Evolutionary conservation across 2,113 vertebrate species (phyloP).

Genomic region (Leptobrachium ailaonicum): DNA sequence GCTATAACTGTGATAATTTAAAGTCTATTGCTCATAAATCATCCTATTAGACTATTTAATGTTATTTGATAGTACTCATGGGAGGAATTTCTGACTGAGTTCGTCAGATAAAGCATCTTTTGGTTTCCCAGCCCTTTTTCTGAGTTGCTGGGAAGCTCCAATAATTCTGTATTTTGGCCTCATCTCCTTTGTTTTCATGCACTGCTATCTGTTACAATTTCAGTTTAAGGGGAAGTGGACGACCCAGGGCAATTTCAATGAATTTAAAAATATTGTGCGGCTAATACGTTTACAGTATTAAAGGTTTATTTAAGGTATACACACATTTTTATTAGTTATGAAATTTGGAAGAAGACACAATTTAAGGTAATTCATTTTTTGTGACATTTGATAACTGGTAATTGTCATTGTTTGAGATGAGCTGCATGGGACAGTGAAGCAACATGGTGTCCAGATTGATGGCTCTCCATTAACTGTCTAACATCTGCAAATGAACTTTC

Average conservation of each 20-base stretch:
- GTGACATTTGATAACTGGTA: no score
- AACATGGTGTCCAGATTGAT: no score
- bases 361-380: no score
- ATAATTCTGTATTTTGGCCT: neutral
- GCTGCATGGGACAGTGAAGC: no score
- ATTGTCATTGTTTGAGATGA: no score
- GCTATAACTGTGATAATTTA: neutral
- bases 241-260: neutral
- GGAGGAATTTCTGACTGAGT: neutral
- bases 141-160: neutral
- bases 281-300: neutral
- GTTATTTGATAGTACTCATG: neutral
- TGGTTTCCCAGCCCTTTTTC: neutral
- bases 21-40: constrained; percentile 1
- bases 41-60: neutral
- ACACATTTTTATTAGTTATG: no score
- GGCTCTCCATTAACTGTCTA: no score
- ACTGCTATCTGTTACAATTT: neutral
- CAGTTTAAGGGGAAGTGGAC: neutral
- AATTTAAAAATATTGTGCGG: neutral
- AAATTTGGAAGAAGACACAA: no score
- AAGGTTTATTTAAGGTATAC: no score
- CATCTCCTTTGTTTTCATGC: neutral
- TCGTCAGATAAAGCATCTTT: neutral
- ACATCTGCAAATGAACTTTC: no score